These are phyloP conservation scores for Dufourea novaeangliae DNA, from an alignment of 1,140 invertebrate species.

Conservation along the genomic window DNA sequence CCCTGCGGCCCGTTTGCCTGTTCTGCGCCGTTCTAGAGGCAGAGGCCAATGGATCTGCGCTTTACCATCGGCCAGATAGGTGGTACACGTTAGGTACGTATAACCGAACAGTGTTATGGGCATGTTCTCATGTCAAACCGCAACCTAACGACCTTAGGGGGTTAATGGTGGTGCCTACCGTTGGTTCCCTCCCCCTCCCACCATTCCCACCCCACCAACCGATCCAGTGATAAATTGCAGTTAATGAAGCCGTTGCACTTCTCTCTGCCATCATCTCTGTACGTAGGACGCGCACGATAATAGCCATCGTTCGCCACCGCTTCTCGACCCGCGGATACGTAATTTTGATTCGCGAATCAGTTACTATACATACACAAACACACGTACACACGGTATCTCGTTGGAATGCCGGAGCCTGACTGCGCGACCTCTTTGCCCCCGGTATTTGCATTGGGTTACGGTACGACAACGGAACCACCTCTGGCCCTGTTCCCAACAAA, in stretches of 20 bases:
- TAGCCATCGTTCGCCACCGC: constrained; percentile 14
- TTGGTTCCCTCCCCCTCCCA: constrained; percentile 36
- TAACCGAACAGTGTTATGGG: constrained; percentile 78
- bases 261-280: constrained; percentile 56
- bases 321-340: neutral
- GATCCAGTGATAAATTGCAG: constrained; percentile 79
- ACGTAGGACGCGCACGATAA: neutral
- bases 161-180: constrained; percentile 72
- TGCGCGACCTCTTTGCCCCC: constrained; percentile 25
- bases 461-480: constrained; percentile 30
- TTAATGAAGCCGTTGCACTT: constrained; percentile 75
- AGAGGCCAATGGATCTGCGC: constrained; percentile 61
- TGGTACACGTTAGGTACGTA: constrained; percentile 67
- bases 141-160: constrained; percentile 79
- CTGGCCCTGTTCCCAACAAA: constrained; percentile 61
- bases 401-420: neutral
- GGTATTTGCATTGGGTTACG: constrained; percentile 53
- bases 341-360: constrained; percentile 64
- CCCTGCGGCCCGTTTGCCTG: constrained; percentile 15
- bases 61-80: constrained; percentile 65
- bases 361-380: constrained; percentile 47
- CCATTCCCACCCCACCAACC: constrained; percentile 30
- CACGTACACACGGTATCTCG: no score
- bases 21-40: constrained; percentile 44
- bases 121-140: constrained; percentile 79